Conservation (phyloP, 2,888 invertebrate species). For the Drosophila rubida region DNA sequence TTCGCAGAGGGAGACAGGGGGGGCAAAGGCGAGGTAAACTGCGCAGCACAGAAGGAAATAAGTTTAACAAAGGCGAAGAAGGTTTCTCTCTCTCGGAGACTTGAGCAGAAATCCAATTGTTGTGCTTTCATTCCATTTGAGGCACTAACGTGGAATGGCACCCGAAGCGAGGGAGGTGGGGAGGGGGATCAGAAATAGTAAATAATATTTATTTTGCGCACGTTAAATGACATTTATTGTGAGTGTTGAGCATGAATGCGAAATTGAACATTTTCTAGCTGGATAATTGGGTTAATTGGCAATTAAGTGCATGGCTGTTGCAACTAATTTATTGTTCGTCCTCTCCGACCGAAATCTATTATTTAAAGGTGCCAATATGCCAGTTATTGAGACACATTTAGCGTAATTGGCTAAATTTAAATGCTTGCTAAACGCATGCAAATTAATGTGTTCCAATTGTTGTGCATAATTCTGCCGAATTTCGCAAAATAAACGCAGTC, state of each 20-base stretch:
- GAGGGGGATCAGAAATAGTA: not conserved
- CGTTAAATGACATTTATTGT: not conserved
- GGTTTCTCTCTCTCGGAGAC: not conserved
- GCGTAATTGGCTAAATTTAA: not conserved
- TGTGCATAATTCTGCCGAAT: too few relatives aligned
- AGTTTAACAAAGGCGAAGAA: constrained; percentile 10
- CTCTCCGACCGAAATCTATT: not conserved
- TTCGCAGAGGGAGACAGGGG: constrained; percentile 35
- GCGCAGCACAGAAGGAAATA: constrained; percentile 30
- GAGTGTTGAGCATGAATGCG: not conserved
- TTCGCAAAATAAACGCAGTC: too few relatives aligned
- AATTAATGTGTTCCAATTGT: too few relatives aligned
- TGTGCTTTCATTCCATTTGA: constrained; percentile 2
- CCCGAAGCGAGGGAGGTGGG: not conserved
- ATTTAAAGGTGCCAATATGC: not conserved
- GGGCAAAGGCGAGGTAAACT: constrained; percentile 16
- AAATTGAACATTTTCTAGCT: not conserved
- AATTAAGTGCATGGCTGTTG: not conserved
- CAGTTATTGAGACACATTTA: not conserved
- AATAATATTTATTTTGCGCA: not conserved
- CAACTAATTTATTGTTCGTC: not conserved
- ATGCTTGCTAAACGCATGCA: too few relatives aligned
- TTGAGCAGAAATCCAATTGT: constrained; percentile 6
- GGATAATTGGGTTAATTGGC: not conserved
- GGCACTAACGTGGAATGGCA: not conserved